Evolutionary conservation across 2,797 vertebrate genomes (phyloP).

Genomic region (Poecilia wingei): DNA sequence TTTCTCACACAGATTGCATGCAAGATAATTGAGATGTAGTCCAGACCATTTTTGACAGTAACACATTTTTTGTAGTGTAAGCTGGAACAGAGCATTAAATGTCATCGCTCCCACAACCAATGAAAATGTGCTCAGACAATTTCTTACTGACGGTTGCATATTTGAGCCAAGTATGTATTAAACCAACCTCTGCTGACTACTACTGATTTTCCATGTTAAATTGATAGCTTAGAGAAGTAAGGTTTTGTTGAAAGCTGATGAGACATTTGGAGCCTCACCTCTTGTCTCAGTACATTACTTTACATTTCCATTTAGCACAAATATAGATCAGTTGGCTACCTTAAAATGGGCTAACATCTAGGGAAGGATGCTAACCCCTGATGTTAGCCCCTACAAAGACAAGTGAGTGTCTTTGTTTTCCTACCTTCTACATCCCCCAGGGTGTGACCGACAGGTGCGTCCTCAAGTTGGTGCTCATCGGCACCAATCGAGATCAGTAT

Average conservation of each 20-base stretch:
- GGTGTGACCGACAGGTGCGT: too few relatives aligned
- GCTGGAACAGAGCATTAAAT: background rate
- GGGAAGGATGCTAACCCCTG: background rate
- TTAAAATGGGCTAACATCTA: background rate
- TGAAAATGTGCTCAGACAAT: too few relatives aligned
- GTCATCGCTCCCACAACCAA: too few relatives aligned
- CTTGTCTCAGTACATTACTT: background rate
- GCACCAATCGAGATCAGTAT: too few relatives aligned
- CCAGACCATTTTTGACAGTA: background rate
- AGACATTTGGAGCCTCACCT: background rate
- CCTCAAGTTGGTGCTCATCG: too few relatives aligned
- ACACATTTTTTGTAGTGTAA: background rate
- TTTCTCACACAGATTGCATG: conserved; percentile 6
- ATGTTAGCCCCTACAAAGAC: too few relatives aligned
- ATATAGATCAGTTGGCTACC: background rate
- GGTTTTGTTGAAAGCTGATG: background rate
- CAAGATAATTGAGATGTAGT: background rate
- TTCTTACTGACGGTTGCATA: background rate
- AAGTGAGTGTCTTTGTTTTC: too few relatives aligned
- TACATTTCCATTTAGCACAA: background rate
- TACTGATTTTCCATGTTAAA: background rate
- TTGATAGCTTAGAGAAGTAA: background rate
- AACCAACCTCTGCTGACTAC: background rate
- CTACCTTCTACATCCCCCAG: too few relatives aligned
- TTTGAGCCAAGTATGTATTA: background rate